Evolutionary conservation across 2,113 vertebrate species (phyloP).

Genomic region (Chiloscyllium plagiosum): DNA sequence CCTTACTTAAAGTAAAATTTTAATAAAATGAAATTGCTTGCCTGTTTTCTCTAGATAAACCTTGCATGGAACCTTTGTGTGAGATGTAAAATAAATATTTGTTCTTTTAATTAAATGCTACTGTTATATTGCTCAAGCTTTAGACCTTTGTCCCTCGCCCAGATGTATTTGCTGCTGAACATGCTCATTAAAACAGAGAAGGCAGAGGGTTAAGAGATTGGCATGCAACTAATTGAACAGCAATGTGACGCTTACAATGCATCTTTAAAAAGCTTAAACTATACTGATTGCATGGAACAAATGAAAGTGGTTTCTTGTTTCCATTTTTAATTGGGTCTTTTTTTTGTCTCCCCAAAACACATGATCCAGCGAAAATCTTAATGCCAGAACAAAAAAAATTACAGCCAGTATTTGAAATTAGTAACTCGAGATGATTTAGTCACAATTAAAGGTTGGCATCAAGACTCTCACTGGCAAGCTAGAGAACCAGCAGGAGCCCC

Average conservation of each 20-base stretch:
- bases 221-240: neutral
- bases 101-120: neutral
- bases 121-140: neutral
- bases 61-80: neutral
- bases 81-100: neutral
- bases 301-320: neutral
- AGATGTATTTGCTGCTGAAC: neutral
- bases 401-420: neutral
- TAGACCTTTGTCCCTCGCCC: neutral
- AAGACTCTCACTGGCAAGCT: no score
- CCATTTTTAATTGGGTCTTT: neutral
- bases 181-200: neutral
- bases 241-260: neutral
- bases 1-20: neutral
- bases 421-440: neutral
- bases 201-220: neutral
- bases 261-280: neutral
- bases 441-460: neutral
- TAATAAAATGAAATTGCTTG: neutral
- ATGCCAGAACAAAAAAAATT: neutral
- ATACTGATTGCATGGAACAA: neutral
- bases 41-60: neutral
- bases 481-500: no score
- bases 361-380: neutral
- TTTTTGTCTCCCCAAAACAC: neutral